Conservation (phyloP, 2,113 vertebrate genomes). For the Pelvicachromis taeniatus region DNA sequence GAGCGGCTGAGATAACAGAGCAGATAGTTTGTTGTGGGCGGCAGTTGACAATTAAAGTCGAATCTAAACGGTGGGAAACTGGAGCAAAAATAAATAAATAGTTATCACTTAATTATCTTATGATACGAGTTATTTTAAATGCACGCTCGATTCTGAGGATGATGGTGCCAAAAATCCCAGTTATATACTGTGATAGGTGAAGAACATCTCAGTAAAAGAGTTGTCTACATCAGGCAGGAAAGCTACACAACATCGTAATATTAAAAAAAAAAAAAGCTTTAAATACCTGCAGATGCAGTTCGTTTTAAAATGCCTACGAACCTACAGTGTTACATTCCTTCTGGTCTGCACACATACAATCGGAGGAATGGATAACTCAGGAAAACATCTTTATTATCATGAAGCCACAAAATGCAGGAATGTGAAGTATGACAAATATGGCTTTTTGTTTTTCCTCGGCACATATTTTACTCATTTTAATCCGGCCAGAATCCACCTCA, state of each 20-base stretch:
- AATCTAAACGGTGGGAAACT: not conserved
- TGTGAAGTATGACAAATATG: not conserved
- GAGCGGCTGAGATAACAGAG: not conserved
- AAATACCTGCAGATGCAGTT: not conserved
- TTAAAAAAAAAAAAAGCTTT: not conserved
- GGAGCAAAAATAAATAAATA: not conserved
- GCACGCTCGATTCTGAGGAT: not conserved
- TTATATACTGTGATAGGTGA: not conserved
- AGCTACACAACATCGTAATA: not conserved
- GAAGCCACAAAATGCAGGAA: conserved; percentile 7
- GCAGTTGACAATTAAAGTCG: not conserved
- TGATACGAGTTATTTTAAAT: not conserved
- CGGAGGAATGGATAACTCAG: not conserved
- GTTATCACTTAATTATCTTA: not conserved
- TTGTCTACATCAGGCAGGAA: not conserved
- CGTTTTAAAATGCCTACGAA: not conserved
- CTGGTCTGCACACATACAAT: not conserved
- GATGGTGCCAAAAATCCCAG: not conserved
- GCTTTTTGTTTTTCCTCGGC: not conserved
- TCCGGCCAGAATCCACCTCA: not conserved
- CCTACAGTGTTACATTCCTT: not conserved
- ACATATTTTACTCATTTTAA: not conserved
- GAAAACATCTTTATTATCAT: not conserved
- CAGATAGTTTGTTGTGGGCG: not conserved
- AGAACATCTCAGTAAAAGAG: not conserved